Base-by-base conservation (phyloP, 2,113 vertebrate genomes). In the Noturus placidus region DNA sequence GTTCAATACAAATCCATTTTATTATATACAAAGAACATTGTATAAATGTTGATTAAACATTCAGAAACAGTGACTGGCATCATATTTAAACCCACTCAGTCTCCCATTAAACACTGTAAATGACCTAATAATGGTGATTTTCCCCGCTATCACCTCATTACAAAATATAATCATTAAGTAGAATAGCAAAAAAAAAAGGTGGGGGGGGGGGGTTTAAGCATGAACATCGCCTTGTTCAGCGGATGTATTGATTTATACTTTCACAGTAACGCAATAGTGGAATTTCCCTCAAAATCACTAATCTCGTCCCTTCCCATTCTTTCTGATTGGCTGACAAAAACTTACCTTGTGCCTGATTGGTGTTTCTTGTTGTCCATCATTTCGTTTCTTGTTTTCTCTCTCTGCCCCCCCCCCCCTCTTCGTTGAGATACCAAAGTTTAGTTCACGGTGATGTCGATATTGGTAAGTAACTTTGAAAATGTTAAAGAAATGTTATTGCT, bases 211-310 rank as follows among this genome's bases (percentile, higher is more conserved):
- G n/a, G 8, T 46, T 22, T 46, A 4, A 54, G 4, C 50, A 56
- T 5, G 2, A 80, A 13, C 77, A 54, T 20, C 46, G 30, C 27
- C 5, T 33, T 6, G 13, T 82, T 42, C 22, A 27, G 33, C 33
- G 57, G 56, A 82, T 82, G 19, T 82, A 38, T 27, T 82, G 61
- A 61, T 61, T 59, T 81, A 61, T 61, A 61, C 22, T 82, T 61
- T 38, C 3, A 20, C 20, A 61, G 72, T 63, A 27, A 82, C 59
- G 89, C 77, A 87, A 87, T 30, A 54, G 72, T 88, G 94, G 95
- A 95, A 95, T 94, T 95, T 93, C 94, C 93, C 94, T 72, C 80
- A 54, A n/a, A 22, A 6, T 20, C 19, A 38, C 56, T 25, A n/a
- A 14, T 0, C 50, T 3, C 15, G 80, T 0, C 38, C 38, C 90